phyloP scores from a whole-genome alignment of 2,797 vertebrate genomes.

The Phylloscopus collybita region DNA sequence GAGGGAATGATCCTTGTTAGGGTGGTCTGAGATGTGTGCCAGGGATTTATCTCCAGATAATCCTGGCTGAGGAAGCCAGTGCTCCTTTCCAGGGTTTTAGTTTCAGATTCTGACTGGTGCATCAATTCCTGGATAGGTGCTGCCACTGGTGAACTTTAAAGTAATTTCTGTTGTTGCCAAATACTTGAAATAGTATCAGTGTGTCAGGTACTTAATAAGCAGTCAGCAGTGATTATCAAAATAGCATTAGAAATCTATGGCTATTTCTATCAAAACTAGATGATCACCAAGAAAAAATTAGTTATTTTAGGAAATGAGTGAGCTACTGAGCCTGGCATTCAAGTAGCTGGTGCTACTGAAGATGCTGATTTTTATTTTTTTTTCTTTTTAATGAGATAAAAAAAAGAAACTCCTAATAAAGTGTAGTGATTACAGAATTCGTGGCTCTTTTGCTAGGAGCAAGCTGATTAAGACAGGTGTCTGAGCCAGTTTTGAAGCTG shows the following conservation, averaged over 20 bases:
- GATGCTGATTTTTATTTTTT: not conserved
- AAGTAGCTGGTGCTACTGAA: not conserved
- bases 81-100: not conserved
- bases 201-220: not conserved
- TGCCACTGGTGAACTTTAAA: not conserved
- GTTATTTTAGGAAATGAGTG: constrained; percentile 5
- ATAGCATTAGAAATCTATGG: not conserved
- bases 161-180: not conserved
- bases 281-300: not conserved
- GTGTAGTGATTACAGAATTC: not conserved
- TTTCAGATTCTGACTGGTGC: not conserved
- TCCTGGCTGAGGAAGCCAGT: not conserved
- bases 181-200: not conserved
- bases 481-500: not conserved
- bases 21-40: not conserved
- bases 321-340: constrained; percentile 27
- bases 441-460: not conserved
- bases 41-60: not conserved
- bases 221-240: not conserved
- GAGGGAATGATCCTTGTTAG: not conserved
- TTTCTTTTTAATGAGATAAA: not conserved
- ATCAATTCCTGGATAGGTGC: not conserved
- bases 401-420: not conserved
- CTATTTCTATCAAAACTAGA: constrained; percentile 5
- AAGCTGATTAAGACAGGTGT: not conserved